phyloP scores from a whole-genome alignment of 2,797 vertebrate genomes.

The Clarias platycephalus region DNA sequence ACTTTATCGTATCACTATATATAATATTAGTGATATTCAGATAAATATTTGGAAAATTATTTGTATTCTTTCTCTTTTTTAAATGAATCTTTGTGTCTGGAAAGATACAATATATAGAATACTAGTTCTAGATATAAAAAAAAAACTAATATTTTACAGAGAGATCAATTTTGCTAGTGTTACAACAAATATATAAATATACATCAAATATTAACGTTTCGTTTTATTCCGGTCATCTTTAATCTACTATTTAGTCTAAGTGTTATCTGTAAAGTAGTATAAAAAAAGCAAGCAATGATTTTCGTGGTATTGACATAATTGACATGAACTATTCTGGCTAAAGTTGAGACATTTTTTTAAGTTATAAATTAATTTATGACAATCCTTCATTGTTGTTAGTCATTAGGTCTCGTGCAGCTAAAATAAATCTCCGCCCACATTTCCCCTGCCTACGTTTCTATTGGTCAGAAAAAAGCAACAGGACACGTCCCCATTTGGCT shows the following conservation, averaged over 20 bases:
- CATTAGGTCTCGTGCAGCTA: constrained; percentile 14
- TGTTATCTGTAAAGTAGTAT: background rate
- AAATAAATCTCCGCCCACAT: constrained; percentile 29
- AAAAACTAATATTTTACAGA: background rate
- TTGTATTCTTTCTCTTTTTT: too few species aligned
- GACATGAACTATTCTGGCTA: background rate
- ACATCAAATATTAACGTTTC: background rate
- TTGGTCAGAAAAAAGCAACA: constrained; percentile 64
- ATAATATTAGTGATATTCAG: background rate
- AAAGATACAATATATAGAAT: background rate
- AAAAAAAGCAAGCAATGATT: background rate
- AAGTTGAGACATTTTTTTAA: background rate
- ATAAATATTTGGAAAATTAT: background rate
- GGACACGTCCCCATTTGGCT: constrained; percentile 54
- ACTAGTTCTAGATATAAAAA: too few species aligned
- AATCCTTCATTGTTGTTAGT: constrained; percentile 39
- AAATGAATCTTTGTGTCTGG: background rate
- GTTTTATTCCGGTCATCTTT: background rate
- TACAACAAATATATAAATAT: background rate
- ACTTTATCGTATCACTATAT: background rate
- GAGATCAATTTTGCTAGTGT: background rate
- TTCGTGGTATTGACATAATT: background rate
- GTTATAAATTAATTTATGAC: constrained; percentile 20
- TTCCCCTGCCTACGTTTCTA: constrained; percentile 43
- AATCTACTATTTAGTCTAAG: background rate